Conservation (phyloP, 2,797 vertebrate species). For the Falco peregrinus region DNA sequence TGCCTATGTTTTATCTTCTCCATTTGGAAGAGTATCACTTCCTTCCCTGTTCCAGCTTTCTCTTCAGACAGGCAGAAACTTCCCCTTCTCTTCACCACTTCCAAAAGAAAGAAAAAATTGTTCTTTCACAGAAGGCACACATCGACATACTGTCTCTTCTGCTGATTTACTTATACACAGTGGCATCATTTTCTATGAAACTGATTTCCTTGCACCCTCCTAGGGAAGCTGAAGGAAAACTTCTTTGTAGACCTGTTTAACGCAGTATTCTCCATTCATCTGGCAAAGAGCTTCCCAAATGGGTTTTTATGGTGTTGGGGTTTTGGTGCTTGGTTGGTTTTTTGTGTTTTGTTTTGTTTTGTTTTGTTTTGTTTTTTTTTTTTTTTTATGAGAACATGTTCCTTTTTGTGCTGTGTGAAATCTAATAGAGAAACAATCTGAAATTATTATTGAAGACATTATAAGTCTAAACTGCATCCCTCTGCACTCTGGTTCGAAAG, state of each 20-base stretch:
- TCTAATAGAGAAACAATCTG: not conserved
- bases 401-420: not conserved
- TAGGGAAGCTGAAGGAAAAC: not conserved
- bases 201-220: not conserved
- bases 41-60: not conserved
- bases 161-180: not conserved
- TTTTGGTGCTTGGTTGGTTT: no score
- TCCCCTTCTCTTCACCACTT: not conserved
- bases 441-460: not conserved
- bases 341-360: no score
- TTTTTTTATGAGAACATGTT: not conserved
- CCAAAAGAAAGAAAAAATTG: not conserved
- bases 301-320: not conserved
- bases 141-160: not conserved
- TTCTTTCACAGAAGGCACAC: not conserved
- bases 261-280: not conserved
- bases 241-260: not conserved
- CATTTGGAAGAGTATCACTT: not conserved
- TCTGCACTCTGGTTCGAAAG: not conserved
- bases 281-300: not conserved
- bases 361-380: no score
- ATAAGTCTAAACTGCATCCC: not conserved
- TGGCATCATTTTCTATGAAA: not conserved
- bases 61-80: not conserved
- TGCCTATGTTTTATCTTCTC: not conserved